phyloP scores from a whole-genome alignment of 53 echinoderm and acorn worm species.

The Apostichopus leukothele region DNA sequence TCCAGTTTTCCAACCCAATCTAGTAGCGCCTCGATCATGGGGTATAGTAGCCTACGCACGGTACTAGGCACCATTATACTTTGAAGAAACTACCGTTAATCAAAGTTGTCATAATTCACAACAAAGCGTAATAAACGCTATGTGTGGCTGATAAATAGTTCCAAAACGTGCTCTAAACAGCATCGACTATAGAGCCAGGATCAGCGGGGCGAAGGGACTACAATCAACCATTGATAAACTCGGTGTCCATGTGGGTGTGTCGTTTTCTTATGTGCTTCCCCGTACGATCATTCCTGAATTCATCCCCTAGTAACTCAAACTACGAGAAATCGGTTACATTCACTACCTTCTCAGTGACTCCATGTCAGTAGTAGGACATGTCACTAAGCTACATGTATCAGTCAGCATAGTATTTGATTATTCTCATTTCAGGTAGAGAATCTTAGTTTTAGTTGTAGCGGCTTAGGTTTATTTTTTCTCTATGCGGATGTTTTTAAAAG shows the following conservation, averaged over 20 bases:
- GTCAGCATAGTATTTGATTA: background rate
- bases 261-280: constrained; percentile 27
- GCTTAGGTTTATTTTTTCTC: background rate
- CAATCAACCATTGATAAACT: too few relatives aligned
- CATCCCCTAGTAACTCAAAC: background rate
- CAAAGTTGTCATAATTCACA: too few relatives aligned
- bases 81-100: too few relatives aligned
- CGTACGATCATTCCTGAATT: background rate
- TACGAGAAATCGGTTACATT: background rate
- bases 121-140: too few relatives aligned
- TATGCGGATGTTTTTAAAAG: background rate
- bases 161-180: too few relatives aligned
- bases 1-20: too few relatives aligned
- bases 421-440: background rate
- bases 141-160: too few relatives aligned
- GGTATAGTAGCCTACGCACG: too few relatives aligned
- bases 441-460: background rate
- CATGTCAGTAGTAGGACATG: background rate
- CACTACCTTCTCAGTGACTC: background rate
- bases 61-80: too few relatives aligned
- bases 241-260: constrained; percentile 28
- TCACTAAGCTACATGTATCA: background rate
- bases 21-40: too few relatives aligned
- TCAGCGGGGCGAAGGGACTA: too few relatives aligned
- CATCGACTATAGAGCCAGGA: too few relatives aligned